These are phyloP conservation scores for Campaea margaritaria DNA, from an alignment of 2,888 invertebrate species.

Conservation along the genomic window DNA sequence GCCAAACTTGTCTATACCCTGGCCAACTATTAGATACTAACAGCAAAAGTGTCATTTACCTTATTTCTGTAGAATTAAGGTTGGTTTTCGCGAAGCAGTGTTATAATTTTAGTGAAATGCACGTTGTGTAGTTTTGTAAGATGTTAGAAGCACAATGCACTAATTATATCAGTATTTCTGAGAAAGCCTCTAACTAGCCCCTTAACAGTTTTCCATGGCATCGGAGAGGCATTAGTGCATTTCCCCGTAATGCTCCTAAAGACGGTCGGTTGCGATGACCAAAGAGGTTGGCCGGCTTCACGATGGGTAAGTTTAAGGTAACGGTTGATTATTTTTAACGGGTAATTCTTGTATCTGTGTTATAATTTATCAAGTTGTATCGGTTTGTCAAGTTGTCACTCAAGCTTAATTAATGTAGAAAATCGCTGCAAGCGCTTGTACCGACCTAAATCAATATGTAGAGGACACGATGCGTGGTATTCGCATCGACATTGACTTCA, in stretches of 20 bases:
- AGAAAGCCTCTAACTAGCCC: conserved; percentile 84
- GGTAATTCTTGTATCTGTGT: background rate
- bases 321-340: conserved; percentile 19
- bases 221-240: conserved; percentile 82
- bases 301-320: conserved; percentile 31
- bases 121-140: conserved; percentile 57
- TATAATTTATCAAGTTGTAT: too few species aligned
- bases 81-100: conserved; percentile 38
- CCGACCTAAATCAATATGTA: too few species aligned
- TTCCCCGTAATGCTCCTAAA: conserved; percentile 82
- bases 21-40: conserved; percentile 40
- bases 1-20: conserved; percentile 68
- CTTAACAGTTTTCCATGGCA: conserved; percentile 84
- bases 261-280: conserved; percentile 80
- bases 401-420: too few species aligned
- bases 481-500: too few species aligned
- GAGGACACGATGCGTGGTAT: too few species aligned
- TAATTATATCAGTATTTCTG: conserved; percentile 82
- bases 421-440: too few species aligned
- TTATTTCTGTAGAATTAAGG: conserved; percentile 41
- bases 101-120: conserved; percentile 31
- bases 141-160: conserved; percentile 78
- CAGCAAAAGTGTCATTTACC: background rate
- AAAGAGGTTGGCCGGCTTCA: conserved; percentile 55
- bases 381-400: too few species aligned